Base-by-base conservation (phyloP, 92 coral and sea anemone species). In the Umimayanthus chanpuru region DNA sequence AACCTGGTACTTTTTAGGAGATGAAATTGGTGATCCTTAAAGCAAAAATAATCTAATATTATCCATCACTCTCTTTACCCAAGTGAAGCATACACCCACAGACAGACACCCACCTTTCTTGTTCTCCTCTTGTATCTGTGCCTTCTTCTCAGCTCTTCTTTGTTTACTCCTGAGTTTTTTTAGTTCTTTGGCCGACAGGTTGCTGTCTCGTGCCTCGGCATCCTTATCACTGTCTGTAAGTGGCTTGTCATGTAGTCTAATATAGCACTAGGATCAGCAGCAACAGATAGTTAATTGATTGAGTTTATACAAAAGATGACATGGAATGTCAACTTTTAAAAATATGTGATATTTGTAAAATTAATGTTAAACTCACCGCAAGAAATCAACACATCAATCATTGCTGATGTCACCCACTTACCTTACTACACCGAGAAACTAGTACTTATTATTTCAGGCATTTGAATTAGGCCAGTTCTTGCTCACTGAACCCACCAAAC, bases 91-190 rank as follows among this genome's bases (percentile, higher is more conserved):
- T 6, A 6, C 11, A 47, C 50, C 10, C 11, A 7, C 11, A 5
- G 25, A 15, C 38, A 29, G 16, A 38, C 28, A 28, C 85, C 32
- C 30, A 95, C 96, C 94, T 90, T 95, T 93, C 91, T 91, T 94
- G 90, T 78, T 94, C 11, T 47, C 50, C 85, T 95, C 99, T 76
- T 94, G 95, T 1, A 88, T 9, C 89, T 96, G 97, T 73, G 98
- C 98, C 78, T 96, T 96, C 80, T 96, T 95, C 88, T 94, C 98
- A 12, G 96, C 96, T 79, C 98, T 92, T 92, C 99, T 91, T 71
- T 95, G 97, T 81, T 96, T 96, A 73, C 98, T 95, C 47, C 93
- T 88, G 39, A 93, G 85, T 74, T 96, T 96, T 77, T 95, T 96
- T 50, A 96, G 92, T 56, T 96, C 99, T 93, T 96, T 96, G 4